Percentiles rank a stretch among this genome's conserved stretches.
Conservation (phyloP, 2,888 invertebrate genomes). For the Deilephila porcellus region DNA sequence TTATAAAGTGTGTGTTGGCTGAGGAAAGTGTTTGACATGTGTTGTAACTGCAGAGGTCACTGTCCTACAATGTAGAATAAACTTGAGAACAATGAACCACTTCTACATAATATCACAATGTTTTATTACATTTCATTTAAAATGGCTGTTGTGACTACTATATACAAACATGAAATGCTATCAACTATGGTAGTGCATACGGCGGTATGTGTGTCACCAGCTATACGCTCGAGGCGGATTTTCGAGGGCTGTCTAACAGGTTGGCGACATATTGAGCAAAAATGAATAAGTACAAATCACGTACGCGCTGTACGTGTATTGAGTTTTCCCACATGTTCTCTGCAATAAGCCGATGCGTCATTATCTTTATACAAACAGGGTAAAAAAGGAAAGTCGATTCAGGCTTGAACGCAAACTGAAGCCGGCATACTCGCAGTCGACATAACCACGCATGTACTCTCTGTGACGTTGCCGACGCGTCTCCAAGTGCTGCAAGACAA, state of each 20-base stretch:
- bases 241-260: slow-evolving; percentile 18
- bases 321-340: slow-evolving; percentile 45
- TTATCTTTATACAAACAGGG: slow-evolving; percentile 25
- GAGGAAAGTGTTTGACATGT: slow-evolving; percentile 27
- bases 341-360: slow-evolving; percentile 33
- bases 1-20: slow-evolving; percentile 5
- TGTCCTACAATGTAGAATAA: slow-evolving; percentile 14
- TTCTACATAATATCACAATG: slow-evolving; percentile 19
- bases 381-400: slow-evolving; percentile 31
- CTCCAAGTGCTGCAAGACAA: slow-evolving; percentile 28
- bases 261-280: slow-evolving; percentile 13
- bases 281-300: neutral
- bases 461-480: slow-evolving; percentile 20
- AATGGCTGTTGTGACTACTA: neutral
- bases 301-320: slow-evolving; percentile 21
- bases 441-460: slow-evolving; percentile 10
- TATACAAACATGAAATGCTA: neutral
- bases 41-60: slow-evolving; percentile 14
- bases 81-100: slow-evolving; percentile 29
- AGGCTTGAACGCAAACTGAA: neutral
- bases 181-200: neutral
- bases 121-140: slow-evolving; percentile 28
- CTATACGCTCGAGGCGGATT: neutral
- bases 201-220: neutral
- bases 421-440: slow-evolving; percentile 1